Evolutionary conservation across 1,140 invertebrate species (phyloP).

Genomic region (Anadara kagoshimensis): DNA sequence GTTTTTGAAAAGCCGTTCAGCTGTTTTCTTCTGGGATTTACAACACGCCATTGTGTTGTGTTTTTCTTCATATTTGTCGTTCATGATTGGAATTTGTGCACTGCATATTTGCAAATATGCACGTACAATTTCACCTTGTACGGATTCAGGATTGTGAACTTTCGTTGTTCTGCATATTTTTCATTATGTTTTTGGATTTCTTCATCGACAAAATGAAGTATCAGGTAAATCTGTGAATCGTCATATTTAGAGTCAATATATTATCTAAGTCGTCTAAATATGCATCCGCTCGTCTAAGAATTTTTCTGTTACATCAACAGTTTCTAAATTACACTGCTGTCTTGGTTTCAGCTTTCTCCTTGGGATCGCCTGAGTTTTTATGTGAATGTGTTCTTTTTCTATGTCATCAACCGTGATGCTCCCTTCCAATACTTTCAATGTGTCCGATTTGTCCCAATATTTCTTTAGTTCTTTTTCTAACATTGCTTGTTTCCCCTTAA

Average conservation of each 20-base stretch:
- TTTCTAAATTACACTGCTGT: no score
- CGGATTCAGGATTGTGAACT: background rate
- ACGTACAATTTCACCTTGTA: slow-evolving; percentile 7
- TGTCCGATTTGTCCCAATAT: no score
- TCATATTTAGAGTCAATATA: background rate
- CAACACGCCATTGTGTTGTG: background rate
- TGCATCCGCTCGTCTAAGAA: slow-evolving; percentile 8
- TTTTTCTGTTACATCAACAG: background rate
- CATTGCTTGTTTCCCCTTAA: background rate
- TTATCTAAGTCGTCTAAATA: background rate
- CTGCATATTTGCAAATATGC: background rate
- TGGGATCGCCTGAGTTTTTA: no score
- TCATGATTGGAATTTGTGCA: background rate
- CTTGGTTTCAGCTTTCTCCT: no score
- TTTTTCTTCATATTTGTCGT: background rate
- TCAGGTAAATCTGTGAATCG: background rate
- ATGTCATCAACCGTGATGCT: no score
- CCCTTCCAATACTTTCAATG: background rate
- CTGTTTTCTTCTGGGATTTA: background rate
- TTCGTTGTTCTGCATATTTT: background rate
- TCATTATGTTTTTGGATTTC: slow-evolving; percentile 1
- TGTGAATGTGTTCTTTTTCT: no score
- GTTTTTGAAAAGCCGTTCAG: background rate
- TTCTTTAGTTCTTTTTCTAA: background rate
- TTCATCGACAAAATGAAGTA: background rate